Evolutionary conservation across 30 jellyfish, hydroid and myxozoan species (phyloP).

Genomic region (Aurelia aurita): DNA sequence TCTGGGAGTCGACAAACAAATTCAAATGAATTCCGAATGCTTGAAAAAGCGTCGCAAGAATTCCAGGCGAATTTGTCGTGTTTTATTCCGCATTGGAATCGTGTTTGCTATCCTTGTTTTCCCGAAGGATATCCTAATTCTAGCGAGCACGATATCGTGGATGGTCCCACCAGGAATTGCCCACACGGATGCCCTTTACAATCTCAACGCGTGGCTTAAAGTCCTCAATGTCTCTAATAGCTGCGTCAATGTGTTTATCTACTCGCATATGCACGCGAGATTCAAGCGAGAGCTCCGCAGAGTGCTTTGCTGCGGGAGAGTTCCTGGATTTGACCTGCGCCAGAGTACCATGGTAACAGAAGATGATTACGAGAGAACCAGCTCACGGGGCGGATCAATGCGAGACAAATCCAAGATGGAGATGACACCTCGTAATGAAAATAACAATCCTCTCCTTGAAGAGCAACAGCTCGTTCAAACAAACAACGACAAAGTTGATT

Average conservation of each 20-base stretch:
- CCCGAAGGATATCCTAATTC: constrained; percentile 77
- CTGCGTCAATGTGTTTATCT: constrained; percentile 91
- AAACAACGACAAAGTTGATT: background rate
- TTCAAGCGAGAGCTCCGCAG: constrained; percentile 46
- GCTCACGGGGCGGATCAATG: background rate
- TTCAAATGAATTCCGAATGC: constrained; percentile 4
- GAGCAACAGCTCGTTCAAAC: background rate
- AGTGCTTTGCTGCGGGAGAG: constrained; percentile 1
- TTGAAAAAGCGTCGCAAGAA: constrained; percentile 34
- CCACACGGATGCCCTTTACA: background rate
- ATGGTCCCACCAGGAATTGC: constrained; percentile 68
- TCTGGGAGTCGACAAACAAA: background rate
- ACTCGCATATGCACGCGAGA: constrained; percentile 81
- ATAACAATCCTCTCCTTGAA: background rate
- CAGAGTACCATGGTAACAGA: constrained; percentile 16
- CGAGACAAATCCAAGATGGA: background rate
- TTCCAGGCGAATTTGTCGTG: constrained; percentile 44
- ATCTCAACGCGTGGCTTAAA: constrained; percentile 81
- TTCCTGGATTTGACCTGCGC: background rate
- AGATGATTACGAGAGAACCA: constrained; percentile 7
- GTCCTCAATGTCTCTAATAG: constrained; percentile 89
- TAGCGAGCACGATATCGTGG: constrained; percentile 73
- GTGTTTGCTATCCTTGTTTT: constrained; percentile 73
- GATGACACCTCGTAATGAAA: background rate
- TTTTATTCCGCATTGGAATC: constrained; percentile 68